Conservation (phyloP, 2,797 vertebrate genomes). For the Fringilla coelebs region DNA sequence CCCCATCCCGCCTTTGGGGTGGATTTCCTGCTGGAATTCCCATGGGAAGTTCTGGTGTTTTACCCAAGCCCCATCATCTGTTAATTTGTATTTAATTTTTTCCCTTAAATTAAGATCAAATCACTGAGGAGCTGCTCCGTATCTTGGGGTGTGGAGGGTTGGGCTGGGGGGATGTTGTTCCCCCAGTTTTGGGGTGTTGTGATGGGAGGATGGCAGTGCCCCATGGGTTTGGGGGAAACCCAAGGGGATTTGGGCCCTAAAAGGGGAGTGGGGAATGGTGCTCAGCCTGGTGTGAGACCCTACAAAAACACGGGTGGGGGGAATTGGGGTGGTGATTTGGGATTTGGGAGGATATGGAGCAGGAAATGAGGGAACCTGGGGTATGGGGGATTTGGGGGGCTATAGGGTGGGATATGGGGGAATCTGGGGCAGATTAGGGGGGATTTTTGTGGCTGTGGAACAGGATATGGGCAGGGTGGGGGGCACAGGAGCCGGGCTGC, state of each 20-base stretch:
- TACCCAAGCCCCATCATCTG: fast-evolving
- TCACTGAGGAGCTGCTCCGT: fast-evolving
- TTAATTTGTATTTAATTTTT: background rate
- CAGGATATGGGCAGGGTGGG: too few species aligned
- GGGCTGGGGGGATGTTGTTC: fast-evolving
- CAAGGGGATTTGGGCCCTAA: background rate
- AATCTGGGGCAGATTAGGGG: too few species aligned
- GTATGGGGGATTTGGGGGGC: too few species aligned
- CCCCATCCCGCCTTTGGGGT: background rate
- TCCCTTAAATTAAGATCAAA: background rate
- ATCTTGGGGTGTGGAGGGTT: fast-evolving
- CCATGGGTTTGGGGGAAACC: background rate
- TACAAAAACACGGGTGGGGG: background rate
- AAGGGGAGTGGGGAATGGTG: background rate
- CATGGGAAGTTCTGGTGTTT: fast-evolving
- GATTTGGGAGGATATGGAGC: too few species aligned
- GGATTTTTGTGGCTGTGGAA: too few species aligned
- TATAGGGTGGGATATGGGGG: too few species aligned
- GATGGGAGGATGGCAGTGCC: fast-evolving
- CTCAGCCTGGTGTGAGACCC: background rate
- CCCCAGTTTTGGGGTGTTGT: background rate
- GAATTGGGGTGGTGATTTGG: too few species aligned
- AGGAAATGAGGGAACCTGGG: too few species aligned
- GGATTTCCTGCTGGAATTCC: background rate
- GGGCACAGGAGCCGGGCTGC: too few species aligned